Base-by-base conservation (phyloP, 2,797 vertebrate genomes). In the Gadopsis bispinosus region DNA sequence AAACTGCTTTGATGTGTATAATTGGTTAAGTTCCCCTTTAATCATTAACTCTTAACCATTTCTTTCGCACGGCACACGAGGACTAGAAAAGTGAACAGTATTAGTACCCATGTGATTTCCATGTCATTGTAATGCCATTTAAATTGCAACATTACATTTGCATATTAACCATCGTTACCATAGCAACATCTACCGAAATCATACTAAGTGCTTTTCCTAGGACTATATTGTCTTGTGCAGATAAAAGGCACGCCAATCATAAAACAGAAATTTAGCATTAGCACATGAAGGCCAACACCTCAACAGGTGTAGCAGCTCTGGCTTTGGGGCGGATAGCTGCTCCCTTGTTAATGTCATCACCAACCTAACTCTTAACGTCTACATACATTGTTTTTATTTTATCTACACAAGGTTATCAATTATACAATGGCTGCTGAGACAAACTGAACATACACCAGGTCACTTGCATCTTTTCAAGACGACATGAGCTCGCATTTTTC, bases 201-300 rank as follows among this genome's bases (percentile, higher is more conserved):
- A 26, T 35, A 26, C 20, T 2, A 35, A 41, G 16, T 6, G 26
- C 29, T 6, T 45, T 61, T 33, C 71, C 72, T 20, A 9, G 8
- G 31, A 72, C 48, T 26, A 29, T 37, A 53, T 54, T 33, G 14
- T 53, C 43, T 39, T 19, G 29, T 51, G 17, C 67, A 43, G 39
- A 62, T 77, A 22, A 76, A 90, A 87, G 70, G 68, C 80, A 80
- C 77, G 84, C 59, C 3, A 58, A 72, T 39, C 41, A 61, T 43
- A n/a, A 55, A 75, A 73, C 14, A 43, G 59, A 72, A 62, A 41
- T 54, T 8, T 20, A 33, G 33, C 33, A 33, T 33, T 9, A 55
- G 20, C 53, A 63, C 37, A 54, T 1, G 5, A 43, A 61, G 43
- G 7, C 35, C 39, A 12, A 29, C 68, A 53, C 26, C 55, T 4